These are phyloP conservation scores for Siniperca scherzeri DNA, from an alignment of 2,797 vertebrate species.

Conservation along the genomic window DNA sequence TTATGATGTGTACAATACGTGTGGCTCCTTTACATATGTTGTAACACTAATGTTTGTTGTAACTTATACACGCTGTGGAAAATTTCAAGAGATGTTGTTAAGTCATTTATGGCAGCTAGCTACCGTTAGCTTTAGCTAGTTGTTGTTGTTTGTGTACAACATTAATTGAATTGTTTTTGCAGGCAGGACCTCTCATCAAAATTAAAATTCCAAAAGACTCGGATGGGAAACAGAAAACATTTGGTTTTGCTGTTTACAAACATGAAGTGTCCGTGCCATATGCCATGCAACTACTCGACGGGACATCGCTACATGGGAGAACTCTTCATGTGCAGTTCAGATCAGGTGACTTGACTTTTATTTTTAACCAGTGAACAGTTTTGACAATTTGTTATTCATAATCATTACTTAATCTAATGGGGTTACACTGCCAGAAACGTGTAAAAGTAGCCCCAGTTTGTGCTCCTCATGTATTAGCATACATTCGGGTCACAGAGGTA, in stretches of 20 bases:
- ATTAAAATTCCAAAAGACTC: slow-evolving; percentile 95
- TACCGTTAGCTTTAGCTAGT: slow-evolving; percentile 6
- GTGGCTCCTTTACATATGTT: rapidly evolving
- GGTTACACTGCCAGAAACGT: too few species aligned
- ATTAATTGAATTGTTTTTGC: slow-evolving; percentile 41
- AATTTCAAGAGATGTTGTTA: rapidly evolving
- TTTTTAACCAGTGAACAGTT: background rate
- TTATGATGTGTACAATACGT: rapidly evolving
- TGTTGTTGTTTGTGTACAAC: background rate
- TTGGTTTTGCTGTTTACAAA: slow-evolving; percentile 96
- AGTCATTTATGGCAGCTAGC: background rate
- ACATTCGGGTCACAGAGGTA: too few species aligned
- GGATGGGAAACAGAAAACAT: slow-evolving; percentile 93
- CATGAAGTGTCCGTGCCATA: slow-evolving; percentile 96
- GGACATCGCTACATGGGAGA: slow-evolving; percentile 89
- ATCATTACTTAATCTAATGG: too few species aligned
- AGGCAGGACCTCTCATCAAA: slow-evolving; percentile 94
- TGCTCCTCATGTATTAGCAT: too few species aligned
- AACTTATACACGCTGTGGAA: too few species aligned
- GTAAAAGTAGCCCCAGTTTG: too few species aligned
- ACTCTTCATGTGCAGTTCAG: slow-evolving; percentile 93
- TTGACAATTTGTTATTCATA: too few species aligned
- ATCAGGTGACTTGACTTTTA: slow-evolving; percentile 85
- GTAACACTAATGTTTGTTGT: rapidly evolving
- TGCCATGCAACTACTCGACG: slow-evolving; percentile 91